These are phyloP conservation scores for Galeruca laticollis DNA, from an alignment of 2,888 invertebrate species.

Conservation along the genomic window DNA sequence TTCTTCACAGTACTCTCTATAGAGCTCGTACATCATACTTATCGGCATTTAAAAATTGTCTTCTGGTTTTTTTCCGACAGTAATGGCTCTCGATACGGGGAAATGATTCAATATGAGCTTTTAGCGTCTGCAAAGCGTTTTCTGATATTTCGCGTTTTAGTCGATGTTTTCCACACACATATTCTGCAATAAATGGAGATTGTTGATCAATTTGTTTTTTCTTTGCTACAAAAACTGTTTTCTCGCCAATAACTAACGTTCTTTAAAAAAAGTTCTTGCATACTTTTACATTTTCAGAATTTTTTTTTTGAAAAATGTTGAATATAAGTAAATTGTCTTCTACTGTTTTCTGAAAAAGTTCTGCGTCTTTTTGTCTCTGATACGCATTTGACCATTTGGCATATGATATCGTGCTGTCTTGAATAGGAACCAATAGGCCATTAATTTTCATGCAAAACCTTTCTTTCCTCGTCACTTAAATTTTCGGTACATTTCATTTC, in stretches of 20 bases:
- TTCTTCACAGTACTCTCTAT: too few relatives aligned
- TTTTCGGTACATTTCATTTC: conserved; percentile 26
- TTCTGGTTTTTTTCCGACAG: too few relatives aligned
- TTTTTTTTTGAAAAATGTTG: conserved; percentile 22
- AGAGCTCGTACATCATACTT: too few relatives aligned
- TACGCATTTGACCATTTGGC: conserved; percentile 16
- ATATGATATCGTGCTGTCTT: conserved; percentile 13
- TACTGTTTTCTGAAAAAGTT: conserved; percentile 22
- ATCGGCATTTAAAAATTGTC: too few relatives aligned
- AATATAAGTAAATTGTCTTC: conserved; percentile 18
- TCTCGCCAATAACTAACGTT: conserved; percentile 26
- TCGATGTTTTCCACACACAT: too few relatives aligned
- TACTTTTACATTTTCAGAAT: conserved; percentile 13
- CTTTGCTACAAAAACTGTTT: conserved; percentile 25
- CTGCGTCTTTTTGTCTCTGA: conserved; percentile 14
- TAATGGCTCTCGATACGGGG: too few relatives aligned
- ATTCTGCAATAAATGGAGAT: too few relatives aligned
- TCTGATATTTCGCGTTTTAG: too few relatives aligned
- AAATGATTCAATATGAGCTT: too few relatives aligned
- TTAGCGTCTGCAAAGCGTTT: too few relatives aligned
- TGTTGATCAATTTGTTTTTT: too few relatives aligned
- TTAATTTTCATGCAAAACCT: conserved; percentile 14
- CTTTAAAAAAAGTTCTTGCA: conserved; percentile 32
- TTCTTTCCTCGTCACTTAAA: conserved; percentile 28
- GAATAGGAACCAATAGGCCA: conserved; percentile 25